A percentile compares a stretch with the other conserved stretches of the same genome.
Conservation (phyloP, 1,140 invertebrate species). For the Caenorhabditis elegans region DNA sequence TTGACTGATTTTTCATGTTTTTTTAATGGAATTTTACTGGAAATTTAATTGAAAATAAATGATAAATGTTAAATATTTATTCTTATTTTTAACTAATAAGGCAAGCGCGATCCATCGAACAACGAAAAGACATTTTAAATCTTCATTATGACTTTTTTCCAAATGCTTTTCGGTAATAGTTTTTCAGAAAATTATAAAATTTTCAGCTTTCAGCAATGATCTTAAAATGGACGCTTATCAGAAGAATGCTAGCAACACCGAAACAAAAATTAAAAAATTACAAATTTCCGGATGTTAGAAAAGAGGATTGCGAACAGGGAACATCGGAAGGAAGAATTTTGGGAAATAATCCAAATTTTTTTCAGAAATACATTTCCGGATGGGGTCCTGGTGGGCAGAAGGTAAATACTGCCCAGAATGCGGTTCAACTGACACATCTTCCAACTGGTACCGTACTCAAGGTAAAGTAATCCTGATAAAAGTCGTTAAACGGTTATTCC, state of each 20-base stretch:
- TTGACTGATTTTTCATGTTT: too few relatives aligned
- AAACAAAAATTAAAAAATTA: conserved; percentile 56
- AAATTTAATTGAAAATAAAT: too few relatives aligned
- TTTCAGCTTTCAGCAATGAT: neutral
- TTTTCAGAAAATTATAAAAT: too few relatives aligned
- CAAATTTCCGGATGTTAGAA: conserved; percentile 54
- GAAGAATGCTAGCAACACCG: neutral
- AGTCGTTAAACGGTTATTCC: too few relatives aligned
- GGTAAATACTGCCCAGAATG: conserved; percentile 60
- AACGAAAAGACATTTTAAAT: too few relatives aligned
- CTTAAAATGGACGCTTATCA: neutral
- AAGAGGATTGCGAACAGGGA: conserved; percentile 49
- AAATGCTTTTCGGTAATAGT: too few relatives aligned
- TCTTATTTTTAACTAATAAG: too few relatives aligned
- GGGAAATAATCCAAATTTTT: neutral
- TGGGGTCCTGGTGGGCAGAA: conserved; percentile 62
- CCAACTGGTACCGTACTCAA: conserved; percentile 57
- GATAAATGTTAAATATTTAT: too few relatives aligned
- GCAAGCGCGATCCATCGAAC: too few relatives aligned
- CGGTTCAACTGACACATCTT: conserved; percentile 57
- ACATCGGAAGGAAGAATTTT: neutral
- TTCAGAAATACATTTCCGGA: conserved; percentile 56
- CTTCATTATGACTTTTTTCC: too few relatives aligned
- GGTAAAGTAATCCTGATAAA: conserved; percentile 1
- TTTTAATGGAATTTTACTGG: too few relatives aligned